Evolutionary conservation across 2,888 invertebrate genomes (phyloP).

Genomic region (Tinea trinotella): DNA sequence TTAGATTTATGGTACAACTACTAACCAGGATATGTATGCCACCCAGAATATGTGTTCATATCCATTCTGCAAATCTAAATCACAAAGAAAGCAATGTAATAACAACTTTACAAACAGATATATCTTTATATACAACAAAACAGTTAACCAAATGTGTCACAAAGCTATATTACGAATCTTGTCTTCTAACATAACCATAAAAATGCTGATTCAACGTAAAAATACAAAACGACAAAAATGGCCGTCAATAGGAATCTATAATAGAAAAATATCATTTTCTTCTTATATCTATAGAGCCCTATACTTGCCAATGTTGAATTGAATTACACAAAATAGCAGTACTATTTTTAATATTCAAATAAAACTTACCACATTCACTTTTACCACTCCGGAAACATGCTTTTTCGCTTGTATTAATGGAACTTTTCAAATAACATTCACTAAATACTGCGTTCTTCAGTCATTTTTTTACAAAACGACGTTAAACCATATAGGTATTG

Average conservation of each 20-base stretch:
- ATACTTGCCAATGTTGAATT: background rate
- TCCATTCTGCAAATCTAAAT: slow-evolving; percentile 67
- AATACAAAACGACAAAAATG: slow-evolving; percentile 54
- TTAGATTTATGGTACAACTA: slow-evolving; percentile 80
- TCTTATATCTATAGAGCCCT: slow-evolving; percentile 25
- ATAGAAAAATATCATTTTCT: slow-evolving; percentile 64
- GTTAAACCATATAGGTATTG: background rate
- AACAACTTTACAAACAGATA: background rate
- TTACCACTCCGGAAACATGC: background rate
- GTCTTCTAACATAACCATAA: background rate
- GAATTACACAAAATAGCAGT: background rate
- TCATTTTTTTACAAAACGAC: slow-evolving; percentile 1
- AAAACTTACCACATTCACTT: slow-evolving; percentile 6
- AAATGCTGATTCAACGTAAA: background rate
- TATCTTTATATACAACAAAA: background rate
- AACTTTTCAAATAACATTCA: background rate
- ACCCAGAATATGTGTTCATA: no score
- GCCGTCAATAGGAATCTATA: slow-evolving; percentile 60
- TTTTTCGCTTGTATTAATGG: background rate
- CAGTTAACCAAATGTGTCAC: background rate
- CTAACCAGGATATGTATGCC: slow-evolving; percentile 65
- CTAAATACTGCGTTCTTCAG: background rate
- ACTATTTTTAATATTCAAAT: background rate
- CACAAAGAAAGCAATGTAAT: slow-evolving; percentile 51
- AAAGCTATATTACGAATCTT: background rate